Percentiles rank a stretch among this genome's conserved stretches.
These are phyloP conservation scores for Odontamblyopus rebecca DNA, from an alignment of 2,797 vertebrate genomes.

Conservation along the genomic window DNA sequence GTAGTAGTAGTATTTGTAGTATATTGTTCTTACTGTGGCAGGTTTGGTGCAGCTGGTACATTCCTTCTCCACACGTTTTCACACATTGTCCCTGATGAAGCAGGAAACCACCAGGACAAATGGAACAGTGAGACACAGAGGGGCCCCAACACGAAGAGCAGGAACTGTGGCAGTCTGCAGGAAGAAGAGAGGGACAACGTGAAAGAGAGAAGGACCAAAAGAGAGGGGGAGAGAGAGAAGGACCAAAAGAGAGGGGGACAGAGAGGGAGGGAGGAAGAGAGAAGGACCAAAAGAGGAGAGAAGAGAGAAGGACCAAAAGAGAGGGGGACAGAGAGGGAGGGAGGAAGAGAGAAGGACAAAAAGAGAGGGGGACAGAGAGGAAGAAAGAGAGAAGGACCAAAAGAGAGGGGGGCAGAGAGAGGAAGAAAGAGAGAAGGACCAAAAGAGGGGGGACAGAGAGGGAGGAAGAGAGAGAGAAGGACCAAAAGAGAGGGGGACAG, in stretches of 20 bases:
- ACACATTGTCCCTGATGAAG: constrained; percentile 84
- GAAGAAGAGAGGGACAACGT: not conserved
- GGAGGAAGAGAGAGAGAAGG: no score
- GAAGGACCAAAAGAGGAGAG: not conserved
- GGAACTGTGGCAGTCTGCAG: constrained; percentile 83
- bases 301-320: no score
- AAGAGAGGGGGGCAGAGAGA: no score
- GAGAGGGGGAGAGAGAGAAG: not conserved
- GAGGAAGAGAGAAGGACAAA: no score
- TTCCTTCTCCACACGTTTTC: constrained; percentile 83
- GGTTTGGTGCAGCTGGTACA: constrained; percentile 71
- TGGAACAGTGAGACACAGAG: constrained; percentile 79
- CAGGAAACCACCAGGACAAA: constrained; percentile 70
- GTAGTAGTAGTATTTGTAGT: no score
- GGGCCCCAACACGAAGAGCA: constrained; percentile 86
- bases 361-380: no score
- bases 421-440: no score
- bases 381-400: no score
- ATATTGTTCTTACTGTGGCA: constrained; percentile 82
- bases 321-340: no score
- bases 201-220: not conserved
- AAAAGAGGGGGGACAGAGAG: no score
- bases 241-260: not conserved
- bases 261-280: not conserved
- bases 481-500: no score